Evolutionary conservation across 2,113 vertebrate species (phyloP), one percentile per base, ranked within the genome.

Genomic region (Salvator merianae): DNA sequence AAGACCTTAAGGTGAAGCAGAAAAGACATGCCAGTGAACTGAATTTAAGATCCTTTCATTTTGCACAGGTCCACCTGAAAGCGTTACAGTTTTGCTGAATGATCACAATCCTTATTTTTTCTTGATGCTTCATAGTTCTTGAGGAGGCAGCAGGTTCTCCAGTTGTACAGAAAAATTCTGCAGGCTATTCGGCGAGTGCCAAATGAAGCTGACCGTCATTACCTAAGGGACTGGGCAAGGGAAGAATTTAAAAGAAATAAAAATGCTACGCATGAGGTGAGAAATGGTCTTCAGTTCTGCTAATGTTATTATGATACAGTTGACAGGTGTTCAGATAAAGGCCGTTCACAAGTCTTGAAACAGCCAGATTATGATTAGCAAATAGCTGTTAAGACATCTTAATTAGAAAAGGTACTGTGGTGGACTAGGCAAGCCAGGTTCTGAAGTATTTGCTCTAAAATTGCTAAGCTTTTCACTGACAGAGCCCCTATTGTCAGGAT

Each of bases 191-290:
- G 94, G 0, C 93, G 95, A 18, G 97, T 99, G 5, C 98, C 98
- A 0, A 88, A 92, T 0, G 95, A 97, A 65, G 88, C 88, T 0
- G 98, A 99, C 82, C 96, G 96, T 74, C 95, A 79, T 50, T 98
- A 98, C 65, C 89, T 99, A 18, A 91, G 87, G 84, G 95, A 97
- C 63, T 99, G 98, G 98, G 97, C 97, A 30, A 94, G 97, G 84
- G 96, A 96, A 5, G 98, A 99, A 88, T 99, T 99, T 94, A 95
- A 92, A 91, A 97, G 96, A 84, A 99, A 99, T 63, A 98, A 97
- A 84, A 91, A 69, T 1, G 96, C 95, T 26, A 97, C 96, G 0
- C 93, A 98, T 32, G 97, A 97, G 97, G 98, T 99, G 86, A 92
- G 89, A 68, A 0, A 1, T 0, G 4, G 40, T 28, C 70, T 1